These are phyloP conservation scores for Dasypus novemcinctus DNA, from an alignment of 2,113 vertebrate genomes.

Conservation along the genomic window DNA sequence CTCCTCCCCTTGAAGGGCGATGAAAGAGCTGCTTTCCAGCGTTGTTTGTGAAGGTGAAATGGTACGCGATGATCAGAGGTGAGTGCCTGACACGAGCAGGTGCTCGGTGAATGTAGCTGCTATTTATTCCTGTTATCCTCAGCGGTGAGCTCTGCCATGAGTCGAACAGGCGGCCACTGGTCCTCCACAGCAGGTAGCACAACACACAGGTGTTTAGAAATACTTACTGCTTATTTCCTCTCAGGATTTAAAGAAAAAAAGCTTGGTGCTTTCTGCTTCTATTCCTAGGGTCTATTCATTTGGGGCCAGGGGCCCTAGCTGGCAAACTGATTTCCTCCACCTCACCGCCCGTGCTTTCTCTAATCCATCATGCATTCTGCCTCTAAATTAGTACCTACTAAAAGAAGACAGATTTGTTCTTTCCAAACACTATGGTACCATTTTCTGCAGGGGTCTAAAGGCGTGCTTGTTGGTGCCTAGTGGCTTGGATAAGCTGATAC, in stretches of 20 bases:
- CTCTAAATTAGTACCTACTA: neutral
- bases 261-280: neutral
- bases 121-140: neutral
- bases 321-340: neutral
- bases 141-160: neutral
- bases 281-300: neutral
- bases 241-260: neutral
- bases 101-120: fast-evolving
- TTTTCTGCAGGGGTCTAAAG: neutral
- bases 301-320: too few relatives aligned
- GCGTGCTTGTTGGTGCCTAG: neutral
- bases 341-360: neutral
- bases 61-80: too few relatives aligned
- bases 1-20: neutral
- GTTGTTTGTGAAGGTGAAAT: neutral
- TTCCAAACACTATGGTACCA: neutral
- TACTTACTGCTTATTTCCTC: neutral
- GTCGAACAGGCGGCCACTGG: fast-evolving
- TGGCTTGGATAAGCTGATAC: neutral
- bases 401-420: neutral
- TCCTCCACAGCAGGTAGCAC: fast-evolving
- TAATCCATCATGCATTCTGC: neutral
- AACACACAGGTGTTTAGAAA: neutral
- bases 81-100: neutral
- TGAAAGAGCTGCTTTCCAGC: neutral